Conservation (phyloP, 2,113 vertebrate species). For the Rana temporaria region DNA sequence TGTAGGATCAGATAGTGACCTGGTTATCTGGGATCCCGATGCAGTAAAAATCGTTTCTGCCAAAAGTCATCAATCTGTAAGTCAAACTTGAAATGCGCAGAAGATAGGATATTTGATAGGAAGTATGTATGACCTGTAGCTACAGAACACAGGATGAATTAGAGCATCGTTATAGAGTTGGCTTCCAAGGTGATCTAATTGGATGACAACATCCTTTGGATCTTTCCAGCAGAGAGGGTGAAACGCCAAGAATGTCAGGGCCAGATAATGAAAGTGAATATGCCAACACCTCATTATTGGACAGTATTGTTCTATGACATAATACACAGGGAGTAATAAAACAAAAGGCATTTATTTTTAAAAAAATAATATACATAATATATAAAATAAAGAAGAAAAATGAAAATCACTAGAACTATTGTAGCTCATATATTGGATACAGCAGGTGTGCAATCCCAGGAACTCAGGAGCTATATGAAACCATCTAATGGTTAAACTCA, state of each 20-base stretch:
- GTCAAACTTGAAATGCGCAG: constrained; percentile 44
- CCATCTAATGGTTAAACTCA: too few relatives aligned
- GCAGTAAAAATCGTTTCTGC: constrained; percentile 90
- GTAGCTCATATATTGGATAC: too few relatives aligned
- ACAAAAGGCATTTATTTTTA: background rate
- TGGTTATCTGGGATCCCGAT: constrained; percentile 97
- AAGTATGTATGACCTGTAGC: background rate
- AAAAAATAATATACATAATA: too few relatives aligned
- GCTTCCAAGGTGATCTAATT: background rate
- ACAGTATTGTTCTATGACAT: background rate
- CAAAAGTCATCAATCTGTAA: constrained; percentile 94
- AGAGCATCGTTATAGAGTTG: background rate
- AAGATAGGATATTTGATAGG: background rate
- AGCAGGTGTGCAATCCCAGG: too few relatives aligned
- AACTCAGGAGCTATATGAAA: too few relatives aligned
- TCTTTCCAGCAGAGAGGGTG: background rate
- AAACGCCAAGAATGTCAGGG: background rate
- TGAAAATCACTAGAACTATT: too few relatives aligned
- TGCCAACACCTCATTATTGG: constrained; percentile 9
- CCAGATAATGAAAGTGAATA: background rate
- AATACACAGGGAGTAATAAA: background rate
- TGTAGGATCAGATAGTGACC: constrained; percentile 91
- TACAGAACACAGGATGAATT: background rate
- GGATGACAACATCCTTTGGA: constrained; percentile 25
- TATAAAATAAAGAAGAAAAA: too few relatives aligned